These are phyloP conservation scores for Ophioderma brevispina DNA, from an alignment of 35 echinoderm and acorn worm genomes.

Conservation along the genomic window DNA sequence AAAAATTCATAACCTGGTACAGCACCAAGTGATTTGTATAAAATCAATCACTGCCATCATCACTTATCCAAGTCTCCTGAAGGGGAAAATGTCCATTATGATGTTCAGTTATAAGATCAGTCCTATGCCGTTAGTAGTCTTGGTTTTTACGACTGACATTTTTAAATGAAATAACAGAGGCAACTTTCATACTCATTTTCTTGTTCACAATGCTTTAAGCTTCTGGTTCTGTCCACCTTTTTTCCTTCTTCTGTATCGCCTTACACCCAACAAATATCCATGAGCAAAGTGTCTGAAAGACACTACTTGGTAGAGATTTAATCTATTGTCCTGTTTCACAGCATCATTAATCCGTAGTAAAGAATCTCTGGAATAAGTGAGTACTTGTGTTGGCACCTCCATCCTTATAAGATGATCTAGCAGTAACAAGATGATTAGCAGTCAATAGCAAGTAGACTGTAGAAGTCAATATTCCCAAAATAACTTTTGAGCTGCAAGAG, in stretches of 20 bases:
- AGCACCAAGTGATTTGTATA: neutral
- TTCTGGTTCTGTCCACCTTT: neutral
- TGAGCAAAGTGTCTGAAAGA: neutral
- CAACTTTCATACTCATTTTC: neutral
- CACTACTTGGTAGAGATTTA: neutral
- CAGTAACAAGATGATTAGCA: neutral
- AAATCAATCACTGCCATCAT: neutral
- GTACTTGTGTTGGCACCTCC: no score
- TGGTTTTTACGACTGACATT: neutral
- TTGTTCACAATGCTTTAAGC: neutral
- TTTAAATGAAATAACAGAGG: neutral
- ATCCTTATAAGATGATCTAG: neutral
- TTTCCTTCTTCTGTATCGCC: neutral
- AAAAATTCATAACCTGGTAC: neutral
- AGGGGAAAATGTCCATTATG: neutral
- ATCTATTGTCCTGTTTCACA: neutral
- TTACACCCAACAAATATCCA: neutral
- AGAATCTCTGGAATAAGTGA: no score
- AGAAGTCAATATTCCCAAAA: neutral
- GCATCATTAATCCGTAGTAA: no score
- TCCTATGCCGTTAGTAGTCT: neutral
- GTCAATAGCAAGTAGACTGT: neutral
- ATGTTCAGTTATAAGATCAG: neutral
- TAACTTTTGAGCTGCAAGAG: neutral
- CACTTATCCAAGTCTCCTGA: neutral